Evolutionary conservation across 1,140 invertebrate genomes (phyloP).

Genomic region (Theocolax elegans): DNA sequence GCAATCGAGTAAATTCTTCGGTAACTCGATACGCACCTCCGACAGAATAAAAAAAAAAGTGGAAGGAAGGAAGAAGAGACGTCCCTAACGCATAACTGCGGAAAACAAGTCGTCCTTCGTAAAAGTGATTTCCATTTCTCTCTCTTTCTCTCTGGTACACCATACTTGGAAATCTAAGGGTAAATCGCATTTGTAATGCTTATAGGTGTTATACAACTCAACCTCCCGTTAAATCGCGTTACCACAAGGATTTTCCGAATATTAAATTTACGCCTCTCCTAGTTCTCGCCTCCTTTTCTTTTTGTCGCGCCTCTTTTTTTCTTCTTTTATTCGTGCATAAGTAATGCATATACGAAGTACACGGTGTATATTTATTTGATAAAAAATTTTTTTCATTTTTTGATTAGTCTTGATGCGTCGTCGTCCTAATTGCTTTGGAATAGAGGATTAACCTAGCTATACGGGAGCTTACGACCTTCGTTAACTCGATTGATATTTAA

Average conservation of each 20-base stretch:
- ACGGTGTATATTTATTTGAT: too few species aligned
- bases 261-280: conserved; percentile 20
- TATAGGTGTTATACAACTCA: conserved; percentile 19
- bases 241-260: conserved; percentile 4
- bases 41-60: too few species aligned
- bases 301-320: not conserved
- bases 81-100: conserved; percentile 8
- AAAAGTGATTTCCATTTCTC: conserved; percentile 30
- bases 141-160: not conserved
- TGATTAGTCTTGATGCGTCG: too few species aligned
- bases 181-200: conserved; percentile 41
- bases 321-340: too few species aligned
- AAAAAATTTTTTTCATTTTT: too few species aligned
- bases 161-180: conserved; percentile 2
- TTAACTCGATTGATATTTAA: too few species aligned
- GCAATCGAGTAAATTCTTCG: conserved; percentile 14
- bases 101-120: conserved; percentile 34
- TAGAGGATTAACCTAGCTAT: too few species aligned
- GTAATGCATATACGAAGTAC: not conserved
- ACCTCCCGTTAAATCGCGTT: conserved; percentile 32
- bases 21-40: conserved; percentile 26
- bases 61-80: too few species aligned
- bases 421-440: too few species aligned
- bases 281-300: not conserved
- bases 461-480: too few species aligned